A percentile compares a stretch with the other conserved stretches of the same genome.
Evolutionary conservation across 2,797 vertebrate genomes (phyloP).

Genomic region (Characodon lateralis): DNA sequence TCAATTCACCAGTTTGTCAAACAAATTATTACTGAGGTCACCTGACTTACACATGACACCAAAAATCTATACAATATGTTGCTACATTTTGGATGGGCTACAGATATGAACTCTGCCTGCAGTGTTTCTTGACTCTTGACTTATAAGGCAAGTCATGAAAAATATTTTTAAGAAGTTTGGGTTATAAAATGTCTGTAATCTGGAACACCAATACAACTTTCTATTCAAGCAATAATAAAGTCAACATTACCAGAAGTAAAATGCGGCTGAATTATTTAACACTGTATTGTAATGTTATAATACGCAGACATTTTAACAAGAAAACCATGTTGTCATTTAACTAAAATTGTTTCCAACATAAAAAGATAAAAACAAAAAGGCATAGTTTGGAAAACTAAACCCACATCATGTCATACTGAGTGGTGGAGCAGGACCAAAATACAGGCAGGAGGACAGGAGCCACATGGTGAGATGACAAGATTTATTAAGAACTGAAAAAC

Average conservation of each 20-base stretch:
- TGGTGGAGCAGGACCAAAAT: too few relatives aligned
- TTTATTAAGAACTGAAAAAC: too few relatives aligned
- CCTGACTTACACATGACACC: neutral
- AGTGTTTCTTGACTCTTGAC: neutral
- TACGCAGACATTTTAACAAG: neutral
- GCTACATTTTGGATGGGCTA: neutral
- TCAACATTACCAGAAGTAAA: neutral
- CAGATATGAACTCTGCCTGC: too few relatives aligned
- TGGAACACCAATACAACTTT: neutral
- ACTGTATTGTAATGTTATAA: neutral
- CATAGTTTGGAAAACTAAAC: neutral
- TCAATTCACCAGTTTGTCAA: neutral
- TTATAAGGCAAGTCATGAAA: neutral
- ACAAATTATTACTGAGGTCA: neutral
- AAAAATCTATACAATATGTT: neutral
- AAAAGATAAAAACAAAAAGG: neutral
- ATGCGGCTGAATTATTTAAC: neutral
- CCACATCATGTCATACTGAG: neutral
- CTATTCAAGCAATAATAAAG: neutral
- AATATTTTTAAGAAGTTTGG: neutral
- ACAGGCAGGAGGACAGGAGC: too few relatives aligned
- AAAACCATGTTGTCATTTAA: neutral
- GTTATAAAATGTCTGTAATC: neutral
- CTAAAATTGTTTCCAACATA: neutral
- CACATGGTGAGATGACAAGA: too few relatives aligned